Conservation (phyloP, 2,113 vertebrate genomes). For the Gadus macrocephalus region DNA sequence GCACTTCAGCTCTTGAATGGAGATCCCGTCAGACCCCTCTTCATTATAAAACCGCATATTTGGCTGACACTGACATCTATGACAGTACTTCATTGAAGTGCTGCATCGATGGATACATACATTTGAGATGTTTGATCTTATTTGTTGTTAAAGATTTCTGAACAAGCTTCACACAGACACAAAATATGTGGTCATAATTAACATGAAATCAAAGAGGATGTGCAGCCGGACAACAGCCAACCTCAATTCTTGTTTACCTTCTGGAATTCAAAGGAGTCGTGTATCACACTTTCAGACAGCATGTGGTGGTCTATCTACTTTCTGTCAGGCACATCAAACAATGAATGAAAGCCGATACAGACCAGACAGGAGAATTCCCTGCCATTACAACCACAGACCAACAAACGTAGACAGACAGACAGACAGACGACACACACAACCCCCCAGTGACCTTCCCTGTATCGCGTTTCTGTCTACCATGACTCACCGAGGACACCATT, state of each 20-base stretch:
- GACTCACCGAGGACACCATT: conserved; percentile 40
- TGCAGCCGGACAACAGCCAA: not conserved
- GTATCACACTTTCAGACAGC: conserved; percentile 1
- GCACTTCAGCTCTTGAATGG: too few relatives aligned
- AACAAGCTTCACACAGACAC: too few relatives aligned
- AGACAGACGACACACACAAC: conserved; percentile 53
- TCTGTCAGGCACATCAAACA: conserved; percentile 36
- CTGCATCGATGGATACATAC: too few relatives aligned
- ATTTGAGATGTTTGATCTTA: too few relatives aligned
- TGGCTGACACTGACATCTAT: not conserved
- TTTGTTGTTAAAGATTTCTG: too few relatives aligned
- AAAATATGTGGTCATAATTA: too few relatives aligned
- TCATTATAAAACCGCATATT: not conserved
- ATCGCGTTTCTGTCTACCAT: conserved; percentile 35
- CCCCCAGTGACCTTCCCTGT: conserved; percentile 43
- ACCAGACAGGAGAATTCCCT: conserved; percentile 15
- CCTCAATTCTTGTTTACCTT: conserved; percentile 3
- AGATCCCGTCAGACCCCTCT: not conserved
- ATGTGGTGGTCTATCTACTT: conserved; percentile 18
- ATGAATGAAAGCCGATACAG: conserved; percentile 18
- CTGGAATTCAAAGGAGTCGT: conserved; percentile 14
- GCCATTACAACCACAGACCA: conserved; percentile 16
- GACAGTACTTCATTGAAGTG: too few relatives aligned
- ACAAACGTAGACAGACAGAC: conserved; percentile 7
- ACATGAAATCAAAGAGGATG: too few relatives aligned